Base-by-base conservation (phyloP, 2,888 invertebrate genomes). In the Melinaea menophilus region DNA sequence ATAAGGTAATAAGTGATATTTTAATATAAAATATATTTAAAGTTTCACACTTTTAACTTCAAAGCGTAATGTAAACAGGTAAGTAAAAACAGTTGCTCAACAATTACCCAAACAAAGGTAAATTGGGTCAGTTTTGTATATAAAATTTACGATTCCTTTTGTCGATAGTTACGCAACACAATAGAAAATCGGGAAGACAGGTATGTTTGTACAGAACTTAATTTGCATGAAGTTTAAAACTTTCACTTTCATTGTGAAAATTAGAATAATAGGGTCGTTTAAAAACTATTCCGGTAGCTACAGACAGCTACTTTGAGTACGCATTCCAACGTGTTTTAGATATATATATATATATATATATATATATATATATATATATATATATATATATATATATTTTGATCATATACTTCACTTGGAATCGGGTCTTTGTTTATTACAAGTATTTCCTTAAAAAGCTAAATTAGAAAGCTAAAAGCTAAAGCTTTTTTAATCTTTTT, bases 241-340 rank as follows among this genome's bases (percentile, higher is more conserved):
- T 89, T 90, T 89, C 88, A 84, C 90, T 88, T 85, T 81, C 79
- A 81, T 86, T 87, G 82, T 86, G 73, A 64, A 61, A 69, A 76
- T 76, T 75, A 77, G 75, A 79, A 82, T 79, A 76, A 75, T 74
- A 71, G 75, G 72, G 64, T 70, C 69, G 72, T 81, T 79, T 79
- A 74, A 72, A 75, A 71, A 76, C 72, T 68, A 56, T 67, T 67
- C 73, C 72, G 72, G 75, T 73, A 71, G 69, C 67, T 33, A 35
- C 60, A 58, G 54, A 63, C 64, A 58, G 69, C 62, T 73, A 67
- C 72, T 75, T 73, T 69, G 63, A 70, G 72, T 61, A 46, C 37
- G 62, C 57, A 55, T 35, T 54, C 35, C 62, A 41, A 31, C 54
- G 37, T 37, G 41, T 41, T 3, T 46, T 31, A 5, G 4, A 12